Conservation (phyloP, 2,888 invertebrate genomes). For the Xestoiulus laeticollis region DNA sequence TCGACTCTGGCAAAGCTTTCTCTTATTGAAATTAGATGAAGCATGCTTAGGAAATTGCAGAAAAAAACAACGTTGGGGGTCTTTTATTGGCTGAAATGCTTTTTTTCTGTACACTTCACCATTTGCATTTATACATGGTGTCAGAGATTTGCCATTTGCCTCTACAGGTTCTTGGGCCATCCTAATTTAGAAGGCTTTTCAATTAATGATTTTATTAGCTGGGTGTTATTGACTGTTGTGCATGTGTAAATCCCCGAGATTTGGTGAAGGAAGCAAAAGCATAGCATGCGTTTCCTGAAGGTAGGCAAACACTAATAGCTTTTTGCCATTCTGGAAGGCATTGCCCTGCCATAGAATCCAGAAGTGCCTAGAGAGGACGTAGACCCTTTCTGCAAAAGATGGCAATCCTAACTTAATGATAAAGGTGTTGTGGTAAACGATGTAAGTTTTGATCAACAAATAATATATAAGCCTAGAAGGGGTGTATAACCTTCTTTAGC, state of each 20-base stretch:
- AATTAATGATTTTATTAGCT: too few relatives aligned
- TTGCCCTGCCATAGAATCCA: constrained; percentile 17
- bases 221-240: not conserved
- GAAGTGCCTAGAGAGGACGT: not conserved
- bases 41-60: constrained; percentile 47
- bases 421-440: not conserved
- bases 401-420: not conserved
- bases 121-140: not conserved
- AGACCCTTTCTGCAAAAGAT: not conserved
- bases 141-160: not conserved
- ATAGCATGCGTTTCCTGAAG: not conserved
- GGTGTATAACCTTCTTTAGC: too few relatives aligned
- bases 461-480: too few relatives aligned
- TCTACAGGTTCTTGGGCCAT: not conserved
- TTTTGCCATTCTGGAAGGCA: not conserved
- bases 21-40: constrained; percentile 46
- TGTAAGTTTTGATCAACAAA: too few relatives aligned
- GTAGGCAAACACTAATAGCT: constrained; percentile 32
- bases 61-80: constrained; percentile 20
- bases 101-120: not conserved
- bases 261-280: not conserved
- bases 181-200: too few relatives aligned
- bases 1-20: not conserved
- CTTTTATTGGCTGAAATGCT: not conserved
- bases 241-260: not conserved